Evolutionary conservation across 2,113 vertebrate genomes (phyloP).

Genomic region (Mustela lutreola): DNA sequence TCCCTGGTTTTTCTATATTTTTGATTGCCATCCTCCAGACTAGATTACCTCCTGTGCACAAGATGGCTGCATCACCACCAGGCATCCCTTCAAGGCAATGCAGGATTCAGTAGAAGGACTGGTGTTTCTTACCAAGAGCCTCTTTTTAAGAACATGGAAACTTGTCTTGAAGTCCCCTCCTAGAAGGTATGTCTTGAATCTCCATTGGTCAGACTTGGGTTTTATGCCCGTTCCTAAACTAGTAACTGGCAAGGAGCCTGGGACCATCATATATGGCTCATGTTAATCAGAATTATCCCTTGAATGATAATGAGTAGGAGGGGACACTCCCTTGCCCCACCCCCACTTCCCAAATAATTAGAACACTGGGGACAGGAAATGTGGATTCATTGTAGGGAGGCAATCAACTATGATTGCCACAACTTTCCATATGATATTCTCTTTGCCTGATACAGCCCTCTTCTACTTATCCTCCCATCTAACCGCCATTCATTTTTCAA

Average conservation of each 20-base stretch:
- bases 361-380: neutral
- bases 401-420: neutral
- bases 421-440: neutral
- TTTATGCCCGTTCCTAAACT: neutral
- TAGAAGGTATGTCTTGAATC: neutral
- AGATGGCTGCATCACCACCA: neutral
- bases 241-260: neutral
- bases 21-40: neutral
- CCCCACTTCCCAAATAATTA: neutral
- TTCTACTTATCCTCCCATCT: neutral
- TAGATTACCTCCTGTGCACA: neutral
- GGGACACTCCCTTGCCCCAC: neutral
- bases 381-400: neutral
- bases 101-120: neutral
- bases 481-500: neutral
- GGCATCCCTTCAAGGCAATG: neutral
- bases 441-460: neutral
- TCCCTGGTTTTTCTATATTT: neutral
- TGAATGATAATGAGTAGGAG: neutral
- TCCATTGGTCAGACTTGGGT: neutral
- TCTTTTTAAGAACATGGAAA: constrained; percentile 5
- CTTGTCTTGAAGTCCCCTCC: neutral
- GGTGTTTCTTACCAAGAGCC: neutral
- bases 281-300: neutral
- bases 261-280: neutral